phyloP scores from a whole-genome alignment of 2,797 vertebrate genomes.

The Enteromius anoplus region DNA sequence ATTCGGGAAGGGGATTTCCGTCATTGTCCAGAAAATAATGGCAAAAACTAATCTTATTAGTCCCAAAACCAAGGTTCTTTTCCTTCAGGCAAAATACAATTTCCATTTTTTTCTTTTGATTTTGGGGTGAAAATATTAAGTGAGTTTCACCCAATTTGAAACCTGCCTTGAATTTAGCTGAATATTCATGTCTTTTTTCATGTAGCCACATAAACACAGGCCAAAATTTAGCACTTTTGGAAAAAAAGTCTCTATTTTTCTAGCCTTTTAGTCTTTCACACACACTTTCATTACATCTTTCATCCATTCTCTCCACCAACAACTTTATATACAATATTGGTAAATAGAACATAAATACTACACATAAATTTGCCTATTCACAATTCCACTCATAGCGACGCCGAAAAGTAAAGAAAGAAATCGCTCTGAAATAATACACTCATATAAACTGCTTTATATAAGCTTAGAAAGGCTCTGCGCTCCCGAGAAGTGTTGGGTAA shows the following conservation, averaged over 20 bases:
- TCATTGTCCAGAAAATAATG: neutral
- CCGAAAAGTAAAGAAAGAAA: conserved; percentile 64
- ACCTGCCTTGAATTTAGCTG: conserved; percentile 40
- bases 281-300: conserved; percentile 67
- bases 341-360: conserved; percentile 87
- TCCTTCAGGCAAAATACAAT: neutral
- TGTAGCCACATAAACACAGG: conserved; percentile 51
- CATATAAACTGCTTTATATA: conserved; percentile 66
- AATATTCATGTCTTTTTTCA: conserved; percentile 13
- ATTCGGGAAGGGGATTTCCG: neutral
- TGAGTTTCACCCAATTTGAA: conserved; percentile 22
- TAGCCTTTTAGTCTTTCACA: conserved; percentile 70
- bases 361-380: conserved; percentile 81
- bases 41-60: neutral
- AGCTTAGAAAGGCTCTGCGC: conserved; percentile 71
- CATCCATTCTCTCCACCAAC: conserved; percentile 65
- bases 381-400: conserved; percentile 77
- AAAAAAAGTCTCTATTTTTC: conserved; percentile 56
- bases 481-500: conserved; percentile 71
- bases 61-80: neutral
- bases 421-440: conserved; percentile 65
- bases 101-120: neutral
- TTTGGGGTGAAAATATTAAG: conserved; percentile 7
- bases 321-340: conserved; percentile 85
- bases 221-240: conserved; percentile 74